A percentile compares a stretch with the other conserved stretches of the same genome.
These are phyloP conservation scores for Trogon surrucura DNA, from an alignment of 2,113 vertebrate genomes.

Conservation along the genomic window DNA sequence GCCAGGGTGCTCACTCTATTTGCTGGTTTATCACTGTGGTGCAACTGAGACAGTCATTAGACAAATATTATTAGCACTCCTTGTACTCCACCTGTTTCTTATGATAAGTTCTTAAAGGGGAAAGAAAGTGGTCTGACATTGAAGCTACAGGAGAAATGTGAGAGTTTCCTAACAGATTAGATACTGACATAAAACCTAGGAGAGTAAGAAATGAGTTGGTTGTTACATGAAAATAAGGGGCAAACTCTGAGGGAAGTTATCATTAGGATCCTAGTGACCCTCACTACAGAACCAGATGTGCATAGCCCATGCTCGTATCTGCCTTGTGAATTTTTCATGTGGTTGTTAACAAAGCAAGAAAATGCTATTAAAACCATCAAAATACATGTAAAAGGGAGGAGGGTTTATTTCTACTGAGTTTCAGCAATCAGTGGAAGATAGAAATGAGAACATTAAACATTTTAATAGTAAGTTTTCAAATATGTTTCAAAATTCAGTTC, in stretches of 20 bases:
- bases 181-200: neutral
- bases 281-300: neutral
- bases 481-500: neutral
- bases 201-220: neutral
- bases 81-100: neutral
- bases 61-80: neutral
- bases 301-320: neutral
- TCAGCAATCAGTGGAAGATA: neutral
- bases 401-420: neutral
- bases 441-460: neutral
- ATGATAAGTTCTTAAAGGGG: neutral
- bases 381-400: neutral
- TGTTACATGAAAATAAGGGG: neutral
- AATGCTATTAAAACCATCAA: neutral
- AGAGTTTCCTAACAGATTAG: neutral
- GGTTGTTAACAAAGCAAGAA: neutral
- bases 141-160: neutral
- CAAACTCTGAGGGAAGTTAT: neutral
- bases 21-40: conserved; percentile 15
- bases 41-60: neutral
- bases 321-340: neutral
- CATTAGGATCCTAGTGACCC: neutral
- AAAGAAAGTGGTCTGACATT: neutral
- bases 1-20: neutral
- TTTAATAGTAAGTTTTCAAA: neutral